These are phyloP conservation scores for Ernsta delagoae DNA, from an alignment of 2,888 invertebrate species.

Conservation along the genomic window DNA sequence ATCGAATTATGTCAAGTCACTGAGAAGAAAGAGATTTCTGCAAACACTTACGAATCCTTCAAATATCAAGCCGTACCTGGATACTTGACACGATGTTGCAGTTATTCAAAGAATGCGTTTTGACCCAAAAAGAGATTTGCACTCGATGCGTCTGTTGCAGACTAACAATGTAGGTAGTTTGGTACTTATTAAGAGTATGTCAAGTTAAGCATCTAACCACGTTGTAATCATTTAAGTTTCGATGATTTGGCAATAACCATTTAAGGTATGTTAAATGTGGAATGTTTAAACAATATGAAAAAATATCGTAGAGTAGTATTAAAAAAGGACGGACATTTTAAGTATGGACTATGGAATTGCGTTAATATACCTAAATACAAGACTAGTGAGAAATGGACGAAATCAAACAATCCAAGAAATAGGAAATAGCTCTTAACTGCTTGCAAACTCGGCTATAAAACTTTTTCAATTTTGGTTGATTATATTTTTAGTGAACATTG, in stretches of 20 bases:
- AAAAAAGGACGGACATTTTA: not conserved
- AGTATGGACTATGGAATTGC: not conserved
- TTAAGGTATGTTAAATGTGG: too few species aligned
- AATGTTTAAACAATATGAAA: not conserved
- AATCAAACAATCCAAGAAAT: not conserved
- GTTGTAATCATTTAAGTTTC: not conserved
- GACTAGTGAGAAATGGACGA: not conserved
- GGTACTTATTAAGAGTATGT: not conserved
- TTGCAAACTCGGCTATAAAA: not conserved
- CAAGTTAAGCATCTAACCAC: not conserved
- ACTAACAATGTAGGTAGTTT: not conserved
- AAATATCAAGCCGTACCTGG: not conserved
- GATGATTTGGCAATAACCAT: too few species aligned
- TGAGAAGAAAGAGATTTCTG: not conserved
- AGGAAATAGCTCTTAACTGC: not conserved
- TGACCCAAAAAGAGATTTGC: not conserved
- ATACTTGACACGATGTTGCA: not conserved
- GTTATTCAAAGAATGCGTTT: conserved; percentile 8
- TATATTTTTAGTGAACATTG: not conserved
- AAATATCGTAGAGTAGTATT: not conserved
- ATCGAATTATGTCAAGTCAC: not conserved
- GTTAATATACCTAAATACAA: not conserved
- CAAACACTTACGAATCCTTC: not conserved
- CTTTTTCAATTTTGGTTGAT: not conserved
- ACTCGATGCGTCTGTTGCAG: conserved; percentile 4